phyloP scores from a whole-genome alignment of 2,888 invertebrate genomes.

The Meliscaeva auricollis region DNA sequence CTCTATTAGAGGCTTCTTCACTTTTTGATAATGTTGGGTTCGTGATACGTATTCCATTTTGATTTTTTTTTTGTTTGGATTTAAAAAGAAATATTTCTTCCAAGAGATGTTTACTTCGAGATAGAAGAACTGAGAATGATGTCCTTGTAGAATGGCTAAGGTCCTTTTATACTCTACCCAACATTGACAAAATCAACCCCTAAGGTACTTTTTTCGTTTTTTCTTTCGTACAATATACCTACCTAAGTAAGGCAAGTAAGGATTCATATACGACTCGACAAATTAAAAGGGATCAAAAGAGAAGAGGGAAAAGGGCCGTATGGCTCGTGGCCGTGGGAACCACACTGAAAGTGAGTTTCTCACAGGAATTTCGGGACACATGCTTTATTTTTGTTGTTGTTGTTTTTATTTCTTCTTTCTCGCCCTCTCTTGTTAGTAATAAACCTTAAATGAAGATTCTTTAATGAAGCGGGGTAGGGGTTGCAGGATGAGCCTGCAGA shows the following conservation, averaged over 20 bases:
- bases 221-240: neutral
- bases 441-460: slow-evolving; percentile 39
- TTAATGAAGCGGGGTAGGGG: slow-evolving; percentile 37
- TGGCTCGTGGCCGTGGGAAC: slow-evolving; percentile 84
- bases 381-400: slow-evolving; percentile 80
- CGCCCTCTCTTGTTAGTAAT: slow-evolving; percentile 22
- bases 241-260: slow-evolving; percentile 9
- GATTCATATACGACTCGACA: slow-evolving; percentile 24
- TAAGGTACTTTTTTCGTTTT: neutral
- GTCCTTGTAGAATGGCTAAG: slow-evolving; percentile 52
- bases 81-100: too few species aligned
- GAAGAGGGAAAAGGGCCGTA: slow-evolving; percentile 79
- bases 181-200: slow-evolving; percentile 38
- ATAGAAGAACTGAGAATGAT: slow-evolving; percentile 79
- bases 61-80: neutral
- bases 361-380: slow-evolving; percentile 83
- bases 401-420: slow-evolving; percentile 22
- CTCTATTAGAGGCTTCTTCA: slow-evolving; percentile 96
- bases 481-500: slow-evolving; percentile 38
- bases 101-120: slow-evolving; percentile 36
- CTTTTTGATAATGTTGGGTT: slow-evolving; percentile 96
- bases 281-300: slow-evolving; percentile 32
- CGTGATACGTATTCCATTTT: slow-evolving; percentile 85
- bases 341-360: slow-evolving; percentile 83
- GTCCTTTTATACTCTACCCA: slow-evolving; percentile 78